Evolutionary conservation across 2,113 vertebrate genomes (phyloP).

Genomic region (Pseudopodoces humilis): DNA sequence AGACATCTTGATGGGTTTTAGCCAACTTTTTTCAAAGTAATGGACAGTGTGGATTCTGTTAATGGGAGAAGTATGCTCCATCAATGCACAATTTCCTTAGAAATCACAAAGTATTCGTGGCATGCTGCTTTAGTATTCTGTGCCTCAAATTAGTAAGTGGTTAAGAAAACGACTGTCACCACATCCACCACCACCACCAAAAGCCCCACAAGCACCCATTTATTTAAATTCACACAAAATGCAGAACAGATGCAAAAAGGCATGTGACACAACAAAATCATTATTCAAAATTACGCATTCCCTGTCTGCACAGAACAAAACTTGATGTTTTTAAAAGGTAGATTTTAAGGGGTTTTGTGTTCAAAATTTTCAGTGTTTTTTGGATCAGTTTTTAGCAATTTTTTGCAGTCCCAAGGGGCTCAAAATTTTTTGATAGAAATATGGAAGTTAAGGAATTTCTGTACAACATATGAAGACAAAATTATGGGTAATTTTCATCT

Average conservation of each 20-base stretch:
- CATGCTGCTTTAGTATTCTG: background rate
- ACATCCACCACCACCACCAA: background rate
- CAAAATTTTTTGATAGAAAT: background rate
- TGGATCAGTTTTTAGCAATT: background rate
- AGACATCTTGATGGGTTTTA: background rate
- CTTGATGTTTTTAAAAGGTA: background rate
- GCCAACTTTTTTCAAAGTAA: background rate
- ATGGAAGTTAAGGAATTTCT: background rate
- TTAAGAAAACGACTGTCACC: background rate
- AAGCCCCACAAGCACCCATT: background rate
- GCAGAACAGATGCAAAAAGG: background rate
- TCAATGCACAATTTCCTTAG: background rate
- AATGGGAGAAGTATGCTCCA: background rate
- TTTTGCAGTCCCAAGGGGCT: background rate
- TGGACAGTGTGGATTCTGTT: background rate
- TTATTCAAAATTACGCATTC: background rate
- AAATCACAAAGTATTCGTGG: background rate
- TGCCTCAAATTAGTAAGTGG: background rate
- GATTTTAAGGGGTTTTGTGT: rapidly evolving
- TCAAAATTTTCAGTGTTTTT: background rate
- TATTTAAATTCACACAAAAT: background rate
- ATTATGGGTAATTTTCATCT: background rate
- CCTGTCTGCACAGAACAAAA: background rate
- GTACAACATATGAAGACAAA: background rate
- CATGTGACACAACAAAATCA: background rate